Evolutionary conservation across 2,113 vertebrate species (phyloP).

Genomic region (Zosterops pallidus): DNA sequence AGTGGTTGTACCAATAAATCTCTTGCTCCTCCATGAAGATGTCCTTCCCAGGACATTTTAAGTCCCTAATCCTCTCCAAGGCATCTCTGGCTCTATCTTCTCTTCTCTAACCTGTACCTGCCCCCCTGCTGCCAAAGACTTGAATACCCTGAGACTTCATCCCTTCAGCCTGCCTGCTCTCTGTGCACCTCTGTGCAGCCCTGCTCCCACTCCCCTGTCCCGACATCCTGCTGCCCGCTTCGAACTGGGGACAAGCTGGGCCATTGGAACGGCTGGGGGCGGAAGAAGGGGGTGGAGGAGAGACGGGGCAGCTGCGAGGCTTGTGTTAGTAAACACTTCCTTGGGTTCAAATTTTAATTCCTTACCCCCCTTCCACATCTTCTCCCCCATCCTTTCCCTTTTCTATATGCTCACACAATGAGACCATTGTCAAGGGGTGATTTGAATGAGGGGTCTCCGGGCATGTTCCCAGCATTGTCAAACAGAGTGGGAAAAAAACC

Average conservation of each 20-base stretch:
- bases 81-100: background rate
- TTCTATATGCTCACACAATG: slow-evolving; percentile 84
- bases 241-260: background rate
- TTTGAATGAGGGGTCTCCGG: slow-evolving; percentile 87
- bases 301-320: slow-evolving; percentile 78
- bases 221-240: background rate
- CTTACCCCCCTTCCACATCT: slow-evolving; percentile 70
- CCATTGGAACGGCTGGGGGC: background rate
- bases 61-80: slow-evolving; percentile 20
- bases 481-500: slow-evolving; percentile 77
- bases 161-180: background rate
- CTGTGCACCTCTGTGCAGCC: background rate
- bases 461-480: slow-evolving; percentile 88
- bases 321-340: slow-evolving; percentile 92
- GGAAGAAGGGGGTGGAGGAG: slow-evolving; percentile 54
- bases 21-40: slow-evolving; percentile 13
- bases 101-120: slow-evolving; percentile 10
- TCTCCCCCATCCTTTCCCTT: slow-evolving; percentile 74
- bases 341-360: slow-evolving; percentile 86
- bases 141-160: background rate
- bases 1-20: slow-evolving; percentile 11
- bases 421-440: slow-evolving; percentile 87
- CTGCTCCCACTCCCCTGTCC: background rate
- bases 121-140: background rate
- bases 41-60: slow-evolving; percentile 2